Base-by-base conservation (phyloP, 2,113 vertebrate genomes). In the Etheostoma cragini region DNA sequence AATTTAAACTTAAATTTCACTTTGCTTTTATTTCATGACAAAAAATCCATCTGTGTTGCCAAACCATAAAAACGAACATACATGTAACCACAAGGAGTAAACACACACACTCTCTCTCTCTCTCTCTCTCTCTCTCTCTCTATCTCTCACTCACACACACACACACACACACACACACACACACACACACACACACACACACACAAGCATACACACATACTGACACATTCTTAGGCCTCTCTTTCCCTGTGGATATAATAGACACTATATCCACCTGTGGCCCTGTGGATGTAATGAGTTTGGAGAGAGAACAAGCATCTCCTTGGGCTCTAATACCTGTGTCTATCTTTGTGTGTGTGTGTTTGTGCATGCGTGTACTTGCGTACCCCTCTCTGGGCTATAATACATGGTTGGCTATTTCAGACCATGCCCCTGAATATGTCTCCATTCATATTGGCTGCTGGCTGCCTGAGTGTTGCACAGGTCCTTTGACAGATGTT, bases 401-500 rank as follows among this genome's bases (percentile, higher is more conserved):
- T 87, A 89, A 92, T 89, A 90, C 91, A 91, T 45, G 7, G 70
- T 77, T 75, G 87, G 85, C 85, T 88, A 89, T 93, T 91, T 92
- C 85, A 89, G 76, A 90, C 89, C 89, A 62, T 91, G 88, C 89
- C 88, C 81, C 82, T 81, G 82, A 75, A 89, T 89, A 78, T 84
- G 91, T 93, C 90, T 91, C 89, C 92, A 91, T 91, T 90, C 88
- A 90, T 90, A 92, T 89, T 91, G 90, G 91, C 84, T 89, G 67
- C 76, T 72, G 80, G 86, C 78, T 88, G 86, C 89, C 90, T 70
- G 76, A 52, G 87, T 90, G 83, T 83, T 78, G 80, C 78, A 56
- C 42, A 47, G 67, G 66, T 68, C 83, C 80, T 87, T 85, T 92
- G 87, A 93, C 85, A 83, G 88, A 94, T 93, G 90, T 92, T 89